These are phyloP conservation scores for Crossocerus cetratus DNA, from an alignment of 2,888 invertebrate species.

Conservation along the genomic window DNA sequence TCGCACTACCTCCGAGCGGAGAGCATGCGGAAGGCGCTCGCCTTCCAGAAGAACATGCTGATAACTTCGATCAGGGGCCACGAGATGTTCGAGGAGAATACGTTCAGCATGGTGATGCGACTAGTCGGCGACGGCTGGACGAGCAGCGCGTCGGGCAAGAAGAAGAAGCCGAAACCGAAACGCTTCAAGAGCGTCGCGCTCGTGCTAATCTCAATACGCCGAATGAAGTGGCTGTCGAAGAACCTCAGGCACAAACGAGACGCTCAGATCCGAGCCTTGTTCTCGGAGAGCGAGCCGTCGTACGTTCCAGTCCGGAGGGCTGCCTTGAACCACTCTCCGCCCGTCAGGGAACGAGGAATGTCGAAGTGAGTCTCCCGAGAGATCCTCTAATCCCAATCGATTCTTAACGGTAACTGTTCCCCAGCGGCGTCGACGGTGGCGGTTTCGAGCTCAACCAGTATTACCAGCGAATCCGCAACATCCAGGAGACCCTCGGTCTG, in stretches of 20 bases:
- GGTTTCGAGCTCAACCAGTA: constrained; percentile 59
- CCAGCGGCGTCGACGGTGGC: constrained; percentile 42
- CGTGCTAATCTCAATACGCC: constrained; percentile 80
- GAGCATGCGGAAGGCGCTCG: constrained; percentile 91
- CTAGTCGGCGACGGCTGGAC: constrained; percentile 74
- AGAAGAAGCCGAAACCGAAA: constrained; percentile 55
- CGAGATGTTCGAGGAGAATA: constrained; percentile 78
- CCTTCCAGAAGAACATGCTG: constrained; percentile 94
- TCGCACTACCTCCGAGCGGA: constrained; percentile 87
- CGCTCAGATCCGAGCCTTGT: constrained; percentile 78
- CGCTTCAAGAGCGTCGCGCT: constrained; percentile 79
- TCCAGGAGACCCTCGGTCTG: constrained; percentile 63
- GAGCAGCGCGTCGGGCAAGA: constrained; percentile 49
- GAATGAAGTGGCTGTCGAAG: constrained; percentile 83
- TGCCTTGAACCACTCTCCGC: constrained; percentile 62
- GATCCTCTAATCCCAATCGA: not conserved
- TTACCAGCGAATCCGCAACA: constrained; percentile 59
- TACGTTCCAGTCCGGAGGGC: constrained; percentile 50
- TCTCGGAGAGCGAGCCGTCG: constrained; percentile 61
- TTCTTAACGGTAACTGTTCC: not conserved
- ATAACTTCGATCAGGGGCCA: constrained; percentile 83
- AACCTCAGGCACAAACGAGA: constrained; percentile 81
- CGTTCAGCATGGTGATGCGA: constrained; percentile 72
- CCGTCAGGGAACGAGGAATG: constrained; percentile 56
- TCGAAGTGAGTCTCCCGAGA: constrained; percentile 48